These are phyloP conservation scores for Clangula hyemalis DNA, from an alignment of 2,797 vertebrate species.

Conservation along the genomic window DNA sequence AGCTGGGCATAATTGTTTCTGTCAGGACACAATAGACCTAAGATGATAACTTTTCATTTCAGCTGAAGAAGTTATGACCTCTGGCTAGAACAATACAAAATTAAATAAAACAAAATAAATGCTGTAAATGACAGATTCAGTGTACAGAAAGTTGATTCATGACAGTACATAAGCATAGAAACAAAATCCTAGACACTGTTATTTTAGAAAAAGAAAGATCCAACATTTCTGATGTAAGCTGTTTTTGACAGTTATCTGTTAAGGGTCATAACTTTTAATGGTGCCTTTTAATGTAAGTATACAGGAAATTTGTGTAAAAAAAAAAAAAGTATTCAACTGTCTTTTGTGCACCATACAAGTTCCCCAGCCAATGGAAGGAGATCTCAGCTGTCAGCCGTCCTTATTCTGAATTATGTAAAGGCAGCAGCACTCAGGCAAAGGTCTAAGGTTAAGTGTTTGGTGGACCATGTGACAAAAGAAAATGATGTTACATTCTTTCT, in stretches of 20 bases:
- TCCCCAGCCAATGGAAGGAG: neutral
- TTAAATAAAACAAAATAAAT: neutral
- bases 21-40: neutral
- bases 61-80: neutral
- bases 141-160: neutral
- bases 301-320: neutral
- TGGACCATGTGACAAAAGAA: neutral
- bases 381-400: neutral
- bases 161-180: neutral
- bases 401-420: neutral
- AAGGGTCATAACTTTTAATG: neutral
- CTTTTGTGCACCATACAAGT: neutral
- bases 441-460: slow-evolving; percentile 28
- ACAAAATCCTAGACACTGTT: neutral
- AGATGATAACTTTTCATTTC: neutral
- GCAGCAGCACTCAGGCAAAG: neutral
- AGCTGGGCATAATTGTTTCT: neutral
- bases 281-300: neutral
- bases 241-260: neutral
- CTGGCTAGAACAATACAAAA: neutral
- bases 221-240: neutral
- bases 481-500: neutral
- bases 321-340: neutral
- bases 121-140: neutral
- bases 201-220: neutral